phyloP scores from a whole-genome alignment of 2,888 invertebrate species.

The Sycophila texana region DNA sequence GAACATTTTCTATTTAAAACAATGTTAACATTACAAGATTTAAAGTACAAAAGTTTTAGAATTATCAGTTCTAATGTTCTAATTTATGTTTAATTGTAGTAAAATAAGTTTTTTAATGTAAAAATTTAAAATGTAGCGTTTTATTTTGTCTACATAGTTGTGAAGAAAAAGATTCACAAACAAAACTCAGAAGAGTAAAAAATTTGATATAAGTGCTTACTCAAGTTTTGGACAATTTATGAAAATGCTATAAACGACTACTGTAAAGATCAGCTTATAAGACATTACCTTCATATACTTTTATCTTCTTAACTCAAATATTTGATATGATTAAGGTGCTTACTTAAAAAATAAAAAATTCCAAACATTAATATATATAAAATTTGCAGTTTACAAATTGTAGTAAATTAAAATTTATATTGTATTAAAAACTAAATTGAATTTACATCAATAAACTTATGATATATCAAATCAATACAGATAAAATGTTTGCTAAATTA shows the following conservation, averaged over 20 bases:
- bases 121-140: constrained; percentile 20
- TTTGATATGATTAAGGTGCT: neutral
- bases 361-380: neutral
- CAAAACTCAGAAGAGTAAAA: neutral
- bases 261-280: neutral
- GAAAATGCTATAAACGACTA: neutral
- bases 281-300: neutral
- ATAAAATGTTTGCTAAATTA: neutral
- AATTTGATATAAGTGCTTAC: neutral
- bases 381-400: neutral
- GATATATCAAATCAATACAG: neutral
- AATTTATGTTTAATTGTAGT: constrained; percentile 34
- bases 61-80: constrained; percentile 28
- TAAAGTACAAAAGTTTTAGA: constrained; percentile 43
- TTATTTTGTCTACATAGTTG: constrained; percentile 24
- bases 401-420: neutral
- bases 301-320: neutral
- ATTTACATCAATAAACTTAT: neutral
- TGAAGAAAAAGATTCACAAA: neutral
- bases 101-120: constrained; percentile 41
- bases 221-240: neutral
- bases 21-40: constrained; percentile 42
- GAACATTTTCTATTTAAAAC: constrained; percentile 30
- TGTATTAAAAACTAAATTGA: neutral
- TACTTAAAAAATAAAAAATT: neutral